Evolutionary conservation across 1,140 invertebrate species (phyloP).

Genomic region (Orius insidiosus): DNA sequence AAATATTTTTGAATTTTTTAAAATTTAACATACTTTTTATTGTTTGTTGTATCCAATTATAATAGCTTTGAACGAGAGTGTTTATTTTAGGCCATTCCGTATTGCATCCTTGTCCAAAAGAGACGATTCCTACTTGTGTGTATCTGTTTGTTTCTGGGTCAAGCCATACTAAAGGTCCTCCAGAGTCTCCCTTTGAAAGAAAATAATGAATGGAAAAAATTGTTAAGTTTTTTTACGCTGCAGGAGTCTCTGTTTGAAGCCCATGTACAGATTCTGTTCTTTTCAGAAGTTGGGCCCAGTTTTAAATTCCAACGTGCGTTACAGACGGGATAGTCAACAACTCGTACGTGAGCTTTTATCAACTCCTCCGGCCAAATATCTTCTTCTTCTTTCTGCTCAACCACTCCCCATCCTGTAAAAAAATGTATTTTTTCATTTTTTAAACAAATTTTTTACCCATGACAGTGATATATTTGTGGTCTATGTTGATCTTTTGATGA

Average conservation of each 20-base stretch:
- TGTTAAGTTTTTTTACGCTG: no score
- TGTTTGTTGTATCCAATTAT: not conserved
- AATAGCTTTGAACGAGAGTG: not conserved
- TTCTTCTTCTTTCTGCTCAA: no score
- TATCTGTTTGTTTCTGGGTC: not conserved
- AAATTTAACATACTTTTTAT: no score
- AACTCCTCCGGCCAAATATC: no score
- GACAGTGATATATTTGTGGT: no score
- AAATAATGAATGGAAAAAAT: not conserved
- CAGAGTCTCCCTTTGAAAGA: slow-evolving; percentile 8
- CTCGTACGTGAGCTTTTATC: not conserved
- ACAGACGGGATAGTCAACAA: not conserved
- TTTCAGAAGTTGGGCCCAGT: not conserved
- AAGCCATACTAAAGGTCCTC: not conserved
- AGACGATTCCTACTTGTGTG: not conserved
- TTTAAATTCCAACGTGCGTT: not conserved
- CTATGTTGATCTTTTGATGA: no score
- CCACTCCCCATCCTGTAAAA: no score
- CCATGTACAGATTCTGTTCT: not conserved
- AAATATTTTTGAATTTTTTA: no score
- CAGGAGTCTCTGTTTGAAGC: not conserved
- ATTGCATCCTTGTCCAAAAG: slow-evolving; percentile 1
- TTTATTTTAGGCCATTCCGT: not conserved
- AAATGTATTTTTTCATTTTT: no score
- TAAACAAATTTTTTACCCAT: no score